Evolutionary conservation across 2,888 invertebrate genomes (phyloP), one percentile per base, ranked within the genome.

Genomic region (Nomada hirtipes): DNA sequence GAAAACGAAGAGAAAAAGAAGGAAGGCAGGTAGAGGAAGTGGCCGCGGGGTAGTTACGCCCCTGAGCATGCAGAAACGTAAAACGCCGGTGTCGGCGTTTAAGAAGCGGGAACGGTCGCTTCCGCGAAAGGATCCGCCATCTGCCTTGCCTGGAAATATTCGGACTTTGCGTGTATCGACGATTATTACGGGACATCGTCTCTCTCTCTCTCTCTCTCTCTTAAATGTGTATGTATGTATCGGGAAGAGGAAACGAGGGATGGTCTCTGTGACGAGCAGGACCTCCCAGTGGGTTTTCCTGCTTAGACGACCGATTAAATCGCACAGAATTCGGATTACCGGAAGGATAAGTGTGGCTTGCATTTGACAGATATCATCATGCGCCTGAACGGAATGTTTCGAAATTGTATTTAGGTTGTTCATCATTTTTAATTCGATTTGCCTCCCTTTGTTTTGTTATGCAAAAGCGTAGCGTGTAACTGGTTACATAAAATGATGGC

Each of bases 91-190:
- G 85, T 68, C 69, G 81, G 76, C 59, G 64, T 42, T 76, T 57
- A 84, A 84, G 83, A 89, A 88, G 85, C 79, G 83, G 81, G 86
- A 84, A 73, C 65, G 75, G 83, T 77, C 86, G 83, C 81, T 89
- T 88, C 86, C 76, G 77, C 79, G 89, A 88, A 87, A 72, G 82
- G 80, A 63, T 52, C 81, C 84, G 78, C 88, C 89, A 88, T 89
- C 87, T 89, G 89, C 83, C 75, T 79, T 78, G 79, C 55, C 67
- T 83, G 83, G 71, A 84, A 83, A 89, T 83, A 76, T 73, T 52
- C 64, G 68, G 82, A 80, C 81, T 77, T 72, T 70, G 76, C 53
- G 78, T 72, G 79, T 76, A 82, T 81, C 82, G 84, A 64, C 77
- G 76, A 82, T 84, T 86, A 78, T 82, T 65, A 63, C 55, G 47